Conservation (phyloP, 2,113 vertebrate species). For the Mastomys natalensis region DNA sequence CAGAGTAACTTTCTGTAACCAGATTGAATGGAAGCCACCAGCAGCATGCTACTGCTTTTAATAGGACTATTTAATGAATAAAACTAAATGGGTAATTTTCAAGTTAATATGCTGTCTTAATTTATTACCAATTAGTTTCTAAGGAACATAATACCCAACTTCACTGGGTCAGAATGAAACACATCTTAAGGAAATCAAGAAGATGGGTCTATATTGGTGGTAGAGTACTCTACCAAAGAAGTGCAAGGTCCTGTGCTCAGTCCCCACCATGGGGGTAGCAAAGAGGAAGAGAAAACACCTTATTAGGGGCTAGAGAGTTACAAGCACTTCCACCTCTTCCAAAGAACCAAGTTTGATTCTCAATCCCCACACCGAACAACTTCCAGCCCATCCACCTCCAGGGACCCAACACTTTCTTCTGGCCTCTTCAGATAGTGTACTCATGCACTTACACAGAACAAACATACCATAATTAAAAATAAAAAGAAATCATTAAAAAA, state of each 20-base stretch:
- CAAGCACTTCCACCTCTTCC: not conserved
- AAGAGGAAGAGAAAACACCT: not conserved
- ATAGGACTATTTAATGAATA: not conserved
- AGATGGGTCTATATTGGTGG: not conserved
- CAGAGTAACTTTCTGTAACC: not conserved
- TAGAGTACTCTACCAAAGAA: not conserved
- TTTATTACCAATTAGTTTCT: not conserved
- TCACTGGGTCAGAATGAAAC: not conserved
- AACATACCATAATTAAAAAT: not conserved
- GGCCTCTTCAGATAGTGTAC: not conserved
- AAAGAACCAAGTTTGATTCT: not conserved
- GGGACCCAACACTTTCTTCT: not conserved
- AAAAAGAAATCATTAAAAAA: not conserved
- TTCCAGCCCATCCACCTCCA: not conserved
- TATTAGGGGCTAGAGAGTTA: not conserved
- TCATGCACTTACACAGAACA: not conserved
- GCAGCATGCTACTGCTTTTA: not conserved
- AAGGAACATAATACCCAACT: not conserved
- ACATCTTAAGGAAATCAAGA: conserved; percentile 31
- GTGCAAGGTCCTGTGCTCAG: not conserved
- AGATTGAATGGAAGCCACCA: not conserved
- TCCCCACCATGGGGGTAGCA: not conserved
- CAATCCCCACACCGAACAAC: not conserved
- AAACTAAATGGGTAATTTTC: not conserved
- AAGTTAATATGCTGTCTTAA: not conserved